Evolutionary conservation across 2,113 vertebrate genomes (phyloP).

Genomic region (Lutjanus erythropterus): DNA sequence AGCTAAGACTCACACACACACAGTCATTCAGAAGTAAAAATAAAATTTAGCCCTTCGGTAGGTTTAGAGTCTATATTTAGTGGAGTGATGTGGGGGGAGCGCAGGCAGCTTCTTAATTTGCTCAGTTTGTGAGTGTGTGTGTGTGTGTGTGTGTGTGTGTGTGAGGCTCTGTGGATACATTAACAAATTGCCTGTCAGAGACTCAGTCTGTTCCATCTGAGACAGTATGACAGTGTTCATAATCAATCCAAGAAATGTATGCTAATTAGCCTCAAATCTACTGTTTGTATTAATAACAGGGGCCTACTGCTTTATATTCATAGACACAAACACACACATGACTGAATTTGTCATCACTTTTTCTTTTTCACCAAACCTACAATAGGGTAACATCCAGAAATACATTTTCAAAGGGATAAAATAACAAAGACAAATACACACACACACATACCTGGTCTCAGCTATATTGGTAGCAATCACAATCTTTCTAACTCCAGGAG

Average conservation of each 20-base stretch:
- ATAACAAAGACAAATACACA: not conserved
- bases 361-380: not conserved
- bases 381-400: conserved; percentile 18
- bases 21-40: conserved; percentile 46
- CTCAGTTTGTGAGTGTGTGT: conserved; percentile 30
- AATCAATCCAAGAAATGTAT: conserved; percentile 45
- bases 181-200: conserved; percentile 58
- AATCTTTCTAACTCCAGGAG: conserved; percentile 96
- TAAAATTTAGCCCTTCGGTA: conserved; percentile 43
- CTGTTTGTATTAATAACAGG: conserved; percentile 19
- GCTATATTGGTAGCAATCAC: conserved; percentile 99
- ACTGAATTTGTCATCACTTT: not conserved
- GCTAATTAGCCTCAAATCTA: conserved; percentile 57
- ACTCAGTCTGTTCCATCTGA: conserved; percentile 27
- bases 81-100: conserved; percentile 30
- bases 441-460: conserved; percentile 91
- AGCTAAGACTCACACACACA: conserved; percentile 12
- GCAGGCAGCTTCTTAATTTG: conserved; percentile 54
- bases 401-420: conserved; percentile 7
- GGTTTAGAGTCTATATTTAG: conserved; percentile 63
- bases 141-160: conserved; percentile 34
- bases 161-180: conserved; percentile 30
- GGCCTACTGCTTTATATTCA: not conserved
- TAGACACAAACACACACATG: not conserved
- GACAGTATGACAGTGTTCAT: conserved; percentile 40